Conservation (phyloP, 2,888 invertebrate species). For the Agrenia bidenticulata region DNA sequence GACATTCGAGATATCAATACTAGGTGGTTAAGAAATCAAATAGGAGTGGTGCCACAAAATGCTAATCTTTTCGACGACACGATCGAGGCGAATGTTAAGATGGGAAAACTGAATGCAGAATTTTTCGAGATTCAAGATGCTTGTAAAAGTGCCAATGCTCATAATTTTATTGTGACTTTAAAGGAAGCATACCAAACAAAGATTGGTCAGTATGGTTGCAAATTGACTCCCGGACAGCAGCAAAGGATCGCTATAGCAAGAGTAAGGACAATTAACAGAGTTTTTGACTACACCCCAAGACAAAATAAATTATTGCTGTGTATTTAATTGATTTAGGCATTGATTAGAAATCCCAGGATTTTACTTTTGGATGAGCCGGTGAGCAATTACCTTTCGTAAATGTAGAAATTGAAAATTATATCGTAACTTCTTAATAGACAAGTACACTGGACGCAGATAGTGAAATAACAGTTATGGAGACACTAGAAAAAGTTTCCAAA, state of each 20-base stretch:
- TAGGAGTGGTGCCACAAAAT: slow-evolving; percentile 35
- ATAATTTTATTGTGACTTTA: slow-evolving; percentile 38
- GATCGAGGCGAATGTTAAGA: slow-evolving; percentile 34
- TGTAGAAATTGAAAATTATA: too few species aligned
- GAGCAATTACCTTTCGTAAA: background rate
- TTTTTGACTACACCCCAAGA: too few species aligned
- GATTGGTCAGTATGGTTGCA: slow-evolving; percentile 29
- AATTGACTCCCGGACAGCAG: slow-evolving; percentile 27
- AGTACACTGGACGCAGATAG: slow-evolving; percentile 18
- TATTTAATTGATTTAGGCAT: background rate
- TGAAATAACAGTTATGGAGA: slow-evolving; percentile 21
- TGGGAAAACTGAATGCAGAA: slow-evolving; percentile 32
- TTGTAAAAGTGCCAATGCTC: slow-evolving; percentile 36
- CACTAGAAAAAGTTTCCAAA: slow-evolving; percentile 23
- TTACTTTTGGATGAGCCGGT: slow-evolving; percentile 33
- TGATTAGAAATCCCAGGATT: slow-evolving; percentile 28
- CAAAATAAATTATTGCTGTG: background rate
- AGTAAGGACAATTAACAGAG: too few species aligned
- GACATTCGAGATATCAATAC: slow-evolving; percentile 31
- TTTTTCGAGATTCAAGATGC: slow-evolving; percentile 36
- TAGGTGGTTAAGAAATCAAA: slow-evolving; percentile 31
- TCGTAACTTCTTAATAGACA: background rate
- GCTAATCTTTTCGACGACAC: slow-evolving; percentile 30
- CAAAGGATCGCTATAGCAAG: slow-evolving; percentile 31
- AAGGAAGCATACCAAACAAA: slow-evolving; percentile 33